Evolutionary conservation across 2,113 vertebrate species (phyloP).

Genomic region (Aplodontia rufa): DNA sequence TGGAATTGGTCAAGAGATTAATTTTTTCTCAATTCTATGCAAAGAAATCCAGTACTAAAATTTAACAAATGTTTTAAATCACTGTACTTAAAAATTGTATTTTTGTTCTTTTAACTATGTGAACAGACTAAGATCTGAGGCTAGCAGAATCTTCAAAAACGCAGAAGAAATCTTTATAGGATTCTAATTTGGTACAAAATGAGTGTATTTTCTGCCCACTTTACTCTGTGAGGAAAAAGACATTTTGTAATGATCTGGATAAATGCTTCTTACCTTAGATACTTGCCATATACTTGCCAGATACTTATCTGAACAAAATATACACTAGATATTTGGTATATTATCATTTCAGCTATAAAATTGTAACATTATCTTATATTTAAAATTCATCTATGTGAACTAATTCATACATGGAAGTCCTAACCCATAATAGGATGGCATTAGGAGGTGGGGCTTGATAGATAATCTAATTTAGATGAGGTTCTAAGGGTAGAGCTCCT

Average conservation of each 20-base stretch:
- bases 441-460: background rate
- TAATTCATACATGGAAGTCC: background rate
- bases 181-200: background rate
- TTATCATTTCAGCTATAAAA: background rate
- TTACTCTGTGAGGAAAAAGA: background rate
- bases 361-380: background rate
- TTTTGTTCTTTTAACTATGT: background rate
- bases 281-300: background rate
- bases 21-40: background rate
- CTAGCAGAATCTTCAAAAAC: background rate
- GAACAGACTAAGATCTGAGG: background rate
- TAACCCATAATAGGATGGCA: background rate
- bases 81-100: background rate
- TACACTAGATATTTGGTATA: background rate
- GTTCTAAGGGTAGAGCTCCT: rapidly evolving
- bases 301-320: background rate
- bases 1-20: background rate
- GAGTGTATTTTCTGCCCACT: background rate
- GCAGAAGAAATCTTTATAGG: background rate
- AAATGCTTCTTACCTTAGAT: background rate
- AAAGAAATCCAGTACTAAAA: background rate
- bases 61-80: background rate
- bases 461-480: background rate
- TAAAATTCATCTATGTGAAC: background rate
- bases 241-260: background rate